Evolutionary conservation across 2,888 invertebrate species (phyloP).

Genomic region (Apamea sordens): DNA sequence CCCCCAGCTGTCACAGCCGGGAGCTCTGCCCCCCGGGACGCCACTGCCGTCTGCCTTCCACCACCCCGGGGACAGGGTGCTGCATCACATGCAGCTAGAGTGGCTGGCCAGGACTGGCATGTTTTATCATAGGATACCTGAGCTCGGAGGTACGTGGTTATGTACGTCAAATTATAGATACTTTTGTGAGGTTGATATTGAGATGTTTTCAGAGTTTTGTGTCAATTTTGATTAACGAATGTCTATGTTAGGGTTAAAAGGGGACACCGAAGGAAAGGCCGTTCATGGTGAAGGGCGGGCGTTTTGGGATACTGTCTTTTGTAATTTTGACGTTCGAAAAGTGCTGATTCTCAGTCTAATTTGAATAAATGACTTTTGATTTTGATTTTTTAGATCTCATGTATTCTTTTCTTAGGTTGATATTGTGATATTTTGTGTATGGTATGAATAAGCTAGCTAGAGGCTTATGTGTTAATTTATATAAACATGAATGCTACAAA

Average conservation of each 20-base stretch:
- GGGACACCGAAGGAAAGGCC: too few species aligned
- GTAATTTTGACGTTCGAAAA: too few species aligned
- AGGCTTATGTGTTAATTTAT: background rate
- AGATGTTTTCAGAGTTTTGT: background rate
- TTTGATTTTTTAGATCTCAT: too few species aligned
- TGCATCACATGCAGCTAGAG: slow-evolving; percentile 96
- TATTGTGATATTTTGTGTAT: too few species aligned
- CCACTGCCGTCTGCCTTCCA: slow-evolving; percentile 88
- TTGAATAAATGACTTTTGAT: too few species aligned
- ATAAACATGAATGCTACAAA: background rate
- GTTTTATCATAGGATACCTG: slow-evolving; percentile 97
- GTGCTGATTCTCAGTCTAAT: too few species aligned
- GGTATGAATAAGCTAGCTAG: background rate
- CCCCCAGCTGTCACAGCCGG: slow-evolving; percentile 77
- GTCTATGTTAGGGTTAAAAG: too few species aligned
- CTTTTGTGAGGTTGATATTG: background rate
- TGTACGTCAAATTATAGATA: slow-evolving; percentile 37
- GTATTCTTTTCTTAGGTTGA: background rate
- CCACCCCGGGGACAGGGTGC: slow-evolving; percentile 89
- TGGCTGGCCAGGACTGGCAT: slow-evolving; percentile 98
- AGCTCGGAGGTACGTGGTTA: slow-evolving; percentile 92
- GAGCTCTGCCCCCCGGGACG: slow-evolving; percentile 79
- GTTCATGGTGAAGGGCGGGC: too few species aligned
- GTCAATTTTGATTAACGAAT: background rate
- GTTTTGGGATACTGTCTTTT: too few species aligned